Evolutionary conservation across 2,888 invertebrate genomes (phyloP).

Genomic region (Agrilus biguttatus): DNA sequence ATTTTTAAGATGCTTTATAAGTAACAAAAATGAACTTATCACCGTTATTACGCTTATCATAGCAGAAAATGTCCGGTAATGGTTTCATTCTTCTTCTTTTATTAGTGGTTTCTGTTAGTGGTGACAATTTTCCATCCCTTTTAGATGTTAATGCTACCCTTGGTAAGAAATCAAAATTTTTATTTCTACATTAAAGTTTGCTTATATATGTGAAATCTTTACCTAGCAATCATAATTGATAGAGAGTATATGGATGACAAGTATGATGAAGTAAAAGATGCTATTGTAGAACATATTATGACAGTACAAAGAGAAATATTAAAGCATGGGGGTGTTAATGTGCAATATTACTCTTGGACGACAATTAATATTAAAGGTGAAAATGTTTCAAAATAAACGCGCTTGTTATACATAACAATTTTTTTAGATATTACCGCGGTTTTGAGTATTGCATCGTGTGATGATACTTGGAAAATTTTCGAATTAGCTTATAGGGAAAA

Average conservation of each 20-base stretch:
- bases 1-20: too few relatives aligned
- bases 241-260: constrained; percentile 48
- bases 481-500: constrained; percentile 46
- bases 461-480: constrained; percentile 59
- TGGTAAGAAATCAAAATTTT: constrained; percentile 33
- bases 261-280: constrained; percentile 44
- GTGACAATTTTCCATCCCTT: constrained; percentile 50
- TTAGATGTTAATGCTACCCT: constrained; percentile 60
- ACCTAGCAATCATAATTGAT: constrained; percentile 63
- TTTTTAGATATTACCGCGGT: constrained; percentile 53
- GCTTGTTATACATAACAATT: neutral
- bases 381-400: constrained; percentile 18
- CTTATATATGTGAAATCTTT: constrained; percentile 4
- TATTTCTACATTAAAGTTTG: neutral
- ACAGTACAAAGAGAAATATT: constrained; percentile 45
- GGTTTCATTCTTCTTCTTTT: constrained; percentile 17
- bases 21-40: too few relatives aligned
- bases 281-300: constrained; percentile 39
- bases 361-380: constrained; percentile 56
- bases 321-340: constrained; percentile 51
- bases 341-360: constrained; percentile 54
- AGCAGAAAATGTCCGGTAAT: too few relatives aligned
- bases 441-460: constrained; percentile 59
- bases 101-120: constrained; percentile 2
- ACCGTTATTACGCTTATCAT: constrained; percentile 9